These are phyloP conservation scores for Cosmorhoe ocellata DNA, from an alignment of 2,888 invertebrate genomes.

Conservation along the genomic window DNA sequence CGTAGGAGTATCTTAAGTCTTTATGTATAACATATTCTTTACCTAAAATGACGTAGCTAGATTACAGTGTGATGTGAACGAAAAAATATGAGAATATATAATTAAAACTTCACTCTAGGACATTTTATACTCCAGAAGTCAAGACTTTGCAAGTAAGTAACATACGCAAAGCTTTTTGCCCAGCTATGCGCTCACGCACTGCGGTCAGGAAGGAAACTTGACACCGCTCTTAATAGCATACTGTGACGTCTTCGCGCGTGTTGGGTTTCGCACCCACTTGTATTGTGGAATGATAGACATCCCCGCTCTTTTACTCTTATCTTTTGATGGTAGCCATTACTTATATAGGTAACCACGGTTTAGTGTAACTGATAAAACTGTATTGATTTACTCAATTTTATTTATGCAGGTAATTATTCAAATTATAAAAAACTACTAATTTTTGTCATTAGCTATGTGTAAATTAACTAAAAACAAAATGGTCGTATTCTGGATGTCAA, in stretches of 20 bases:
- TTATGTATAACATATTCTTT: no score
- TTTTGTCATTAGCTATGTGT: no score
- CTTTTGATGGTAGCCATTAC: no score
- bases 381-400: conserved; percentile 1
- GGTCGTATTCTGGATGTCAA: no score
- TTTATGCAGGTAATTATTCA: conserved; percentile 1
- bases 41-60: no score
- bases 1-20: no score
- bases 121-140: no score
- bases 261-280: conserved; percentile 15
- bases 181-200: conserved; percentile 11
- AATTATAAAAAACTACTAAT: no score
- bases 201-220: conserved; percentile 62
- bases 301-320: no score
- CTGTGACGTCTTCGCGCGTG: conserved; percentile 20
- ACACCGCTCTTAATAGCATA: conserved; percentile 63
- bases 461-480: no score
- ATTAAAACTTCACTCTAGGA: background rate
- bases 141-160: background rate
- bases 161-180: conserved; percentile 1
- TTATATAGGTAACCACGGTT: background rate
- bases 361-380: conserved; percentile 5
- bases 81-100: no score
- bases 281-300: background rate
- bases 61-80: no score